These are phyloP conservation scores for Acromyrmex charruanus DNA, from an alignment of 1,140 invertebrate species.

Conservation along the genomic window DNA sequence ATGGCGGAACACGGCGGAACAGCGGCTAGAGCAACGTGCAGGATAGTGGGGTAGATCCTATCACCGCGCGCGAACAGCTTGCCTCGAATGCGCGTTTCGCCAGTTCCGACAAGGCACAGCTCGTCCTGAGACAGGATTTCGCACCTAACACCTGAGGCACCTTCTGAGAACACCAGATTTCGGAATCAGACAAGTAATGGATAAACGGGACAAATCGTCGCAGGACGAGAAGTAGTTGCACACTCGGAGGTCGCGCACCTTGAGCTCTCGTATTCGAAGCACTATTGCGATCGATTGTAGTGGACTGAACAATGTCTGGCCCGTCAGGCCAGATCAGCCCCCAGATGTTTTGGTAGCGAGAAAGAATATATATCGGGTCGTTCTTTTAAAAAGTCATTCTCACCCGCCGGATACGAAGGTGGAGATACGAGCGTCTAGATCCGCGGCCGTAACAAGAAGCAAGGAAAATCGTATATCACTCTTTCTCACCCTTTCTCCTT, in stretches of 20 bases:
- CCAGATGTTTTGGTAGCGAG: background rate
- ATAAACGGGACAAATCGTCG: background rate
- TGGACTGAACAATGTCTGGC: background rate
- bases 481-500: background rate
- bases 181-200: background rate
- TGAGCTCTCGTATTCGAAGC: slow-evolving; percentile 6
- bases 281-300: slow-evolving; percentile 30
- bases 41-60: slow-evolving; percentile 57
- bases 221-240: background rate
- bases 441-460: background rate
- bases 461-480: background rate
- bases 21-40: slow-evolving; percentile 42
- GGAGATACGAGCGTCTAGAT: background rate
- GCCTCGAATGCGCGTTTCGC: slow-evolving; percentile 36
- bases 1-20: slow-evolving; percentile 24
- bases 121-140: background rate
- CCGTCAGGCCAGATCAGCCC: background rate
- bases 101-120: slow-evolving; percentile 10
- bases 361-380: no score
- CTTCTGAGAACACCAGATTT: background rate
- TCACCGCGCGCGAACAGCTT: slow-evolving; percentile 34
- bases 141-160: background rate
- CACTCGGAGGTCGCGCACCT: background rate
- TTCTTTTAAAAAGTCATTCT: background rate
- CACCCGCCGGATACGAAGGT: background rate